phyloP scores from a whole-genome alignment of 2,797 vertebrate species.

The Platyrinchus mystaceus region DNA sequence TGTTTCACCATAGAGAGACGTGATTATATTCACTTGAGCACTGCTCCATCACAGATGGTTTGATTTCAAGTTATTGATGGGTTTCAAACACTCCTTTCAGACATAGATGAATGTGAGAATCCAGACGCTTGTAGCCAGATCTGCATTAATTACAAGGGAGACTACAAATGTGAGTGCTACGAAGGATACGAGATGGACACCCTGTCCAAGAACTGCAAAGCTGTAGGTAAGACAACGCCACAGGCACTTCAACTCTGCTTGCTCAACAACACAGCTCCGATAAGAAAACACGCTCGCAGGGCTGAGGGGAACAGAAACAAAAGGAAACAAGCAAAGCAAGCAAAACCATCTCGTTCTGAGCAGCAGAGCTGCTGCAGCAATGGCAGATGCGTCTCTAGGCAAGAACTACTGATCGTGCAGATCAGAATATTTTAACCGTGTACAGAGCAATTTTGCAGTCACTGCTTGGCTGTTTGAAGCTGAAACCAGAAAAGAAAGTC shows the following conservation, averaged over 20 bases:
- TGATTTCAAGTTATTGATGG: constrained; percentile 70
- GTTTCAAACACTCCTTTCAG: constrained; percentile 78
- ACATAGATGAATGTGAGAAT: constrained; percentile 97
- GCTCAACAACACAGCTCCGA: not conserved
- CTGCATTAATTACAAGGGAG: constrained; percentile 98
- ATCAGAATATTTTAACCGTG: constrained; percentile 63
- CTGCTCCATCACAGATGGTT: constrained; percentile 65
- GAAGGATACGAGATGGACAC: constrained; percentile 97
- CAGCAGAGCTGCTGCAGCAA: constrained; percentile 23
- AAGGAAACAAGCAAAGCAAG: constrained; percentile 31
- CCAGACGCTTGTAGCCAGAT: constrained; percentile 96
- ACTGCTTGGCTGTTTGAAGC: constrained; percentile 45
- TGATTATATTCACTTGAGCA: constrained; percentile 56
- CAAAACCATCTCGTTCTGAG: not conserved
- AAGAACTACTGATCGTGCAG: constrained; percentile 46
- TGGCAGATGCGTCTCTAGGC: constrained; percentile 58
- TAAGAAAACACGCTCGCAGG: not conserved
- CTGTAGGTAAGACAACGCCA: constrained; percentile 84
- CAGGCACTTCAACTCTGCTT: constrained; percentile 14
- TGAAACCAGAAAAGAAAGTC: constrained; percentile 27
- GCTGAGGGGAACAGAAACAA: not conserved
- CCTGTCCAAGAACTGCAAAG: constrained; percentile 94
- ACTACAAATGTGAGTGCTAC: constrained; percentile 97
- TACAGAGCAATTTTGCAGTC: constrained; percentile 50
- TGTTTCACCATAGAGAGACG: constrained; percentile 48